phyloP scores from a whole-genome alignment of 2,113 vertebrate genomes.

The Sclerurus mexicanus region DNA sequence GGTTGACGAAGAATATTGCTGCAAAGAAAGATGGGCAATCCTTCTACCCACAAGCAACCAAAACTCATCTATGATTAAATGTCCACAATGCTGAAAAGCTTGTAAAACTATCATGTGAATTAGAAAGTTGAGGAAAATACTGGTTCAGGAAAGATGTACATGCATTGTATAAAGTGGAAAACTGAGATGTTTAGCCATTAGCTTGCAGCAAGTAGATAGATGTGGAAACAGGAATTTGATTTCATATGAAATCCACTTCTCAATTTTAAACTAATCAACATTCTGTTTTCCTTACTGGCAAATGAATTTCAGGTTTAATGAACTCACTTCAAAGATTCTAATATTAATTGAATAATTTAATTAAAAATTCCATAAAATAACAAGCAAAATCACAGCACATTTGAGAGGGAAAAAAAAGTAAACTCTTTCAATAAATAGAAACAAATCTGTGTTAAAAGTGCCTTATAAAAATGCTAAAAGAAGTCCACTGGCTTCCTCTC shows the following conservation, averaged over 20 bases:
- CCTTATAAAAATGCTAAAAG: background rate
- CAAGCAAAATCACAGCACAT: background rate
- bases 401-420: background rate
- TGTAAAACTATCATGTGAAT: accelerated
- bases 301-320: background rate
- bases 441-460: background rate
- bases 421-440: background rate
- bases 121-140: accelerated
- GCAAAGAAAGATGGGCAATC: background rate
- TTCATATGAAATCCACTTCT: background rate
- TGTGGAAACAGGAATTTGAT: background rate
- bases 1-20: background rate
- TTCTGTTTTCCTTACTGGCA: background rate
- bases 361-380: background rate
- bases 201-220: background rate
- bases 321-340: background rate
- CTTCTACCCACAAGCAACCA: background rate
- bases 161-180: background rate
- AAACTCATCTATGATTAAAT: background rate
- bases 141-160: background rate
- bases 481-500: background rate
- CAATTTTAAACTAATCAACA: background rate
- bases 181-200: background rate
- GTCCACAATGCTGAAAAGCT: background rate
- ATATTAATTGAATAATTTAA: background rate